These are phyloP conservation scores for Pteronotus mesoamericanus DNA, from an alignment of 2,797 vertebrate species.

Conservation along the genomic window DNA sequence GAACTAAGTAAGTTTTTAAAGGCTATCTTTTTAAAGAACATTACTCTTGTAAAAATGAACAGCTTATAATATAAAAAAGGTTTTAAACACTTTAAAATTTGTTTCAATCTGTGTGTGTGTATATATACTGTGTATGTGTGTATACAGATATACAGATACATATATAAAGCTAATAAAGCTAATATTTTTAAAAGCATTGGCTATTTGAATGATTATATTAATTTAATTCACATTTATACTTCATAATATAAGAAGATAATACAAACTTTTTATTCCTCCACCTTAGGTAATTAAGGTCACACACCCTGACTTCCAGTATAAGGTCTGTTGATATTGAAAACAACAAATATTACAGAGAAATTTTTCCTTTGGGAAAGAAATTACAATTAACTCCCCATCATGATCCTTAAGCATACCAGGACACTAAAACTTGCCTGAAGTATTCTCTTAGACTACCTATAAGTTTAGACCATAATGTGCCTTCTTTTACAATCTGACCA, in stretches of 20 bases:
- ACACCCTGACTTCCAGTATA: slow-evolving; percentile 32
- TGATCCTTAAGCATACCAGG: not conserved
- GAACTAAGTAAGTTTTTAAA: not conserved
- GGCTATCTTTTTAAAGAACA: not conserved
- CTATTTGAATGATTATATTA: slow-evolving; percentile 33
- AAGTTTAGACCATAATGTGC: not conserved
- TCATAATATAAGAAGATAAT: slow-evolving; percentile 2
- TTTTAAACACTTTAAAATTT: not conserved
- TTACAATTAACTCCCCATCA: slow-evolving; percentile 17
- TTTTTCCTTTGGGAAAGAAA: slow-evolving; percentile 45
- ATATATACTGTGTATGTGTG: not conserved
- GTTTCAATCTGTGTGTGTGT: not conserved
- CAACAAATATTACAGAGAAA: slow-evolving; percentile 39
- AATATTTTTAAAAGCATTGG: not conserved
- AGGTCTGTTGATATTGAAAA: slow-evolving; percentile 47
- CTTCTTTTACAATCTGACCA: not conserved
- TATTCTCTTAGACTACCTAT: not conserved
- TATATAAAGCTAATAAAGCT: not conserved
- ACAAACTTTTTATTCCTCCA: not conserved
- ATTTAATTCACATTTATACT: slow-evolving; percentile 49
- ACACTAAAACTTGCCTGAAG: not conserved
- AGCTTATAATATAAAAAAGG: not conserved
- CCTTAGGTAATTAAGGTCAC: slow-evolving; percentile 3
- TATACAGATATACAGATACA: not conserved
- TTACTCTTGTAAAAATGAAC: slow-evolving; percentile 3